phyloP scores from a whole-genome alignment of 2,888 invertebrate genomes.

The Papilio gigon region DNA sequence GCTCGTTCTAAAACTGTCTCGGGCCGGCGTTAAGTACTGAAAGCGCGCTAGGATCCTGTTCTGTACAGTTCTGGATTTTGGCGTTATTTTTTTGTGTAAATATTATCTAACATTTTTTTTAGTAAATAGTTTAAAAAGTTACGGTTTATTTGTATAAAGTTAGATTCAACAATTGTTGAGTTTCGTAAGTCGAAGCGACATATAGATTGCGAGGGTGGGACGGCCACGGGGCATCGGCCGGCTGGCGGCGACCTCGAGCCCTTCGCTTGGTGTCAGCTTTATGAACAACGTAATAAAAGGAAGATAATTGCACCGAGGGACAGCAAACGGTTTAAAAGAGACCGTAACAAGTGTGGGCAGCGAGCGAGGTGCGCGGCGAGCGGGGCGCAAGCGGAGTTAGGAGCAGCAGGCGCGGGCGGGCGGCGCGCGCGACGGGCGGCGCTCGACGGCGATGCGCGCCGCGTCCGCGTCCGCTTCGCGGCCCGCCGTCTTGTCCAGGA shows the following conservation, averaged over 20 bases:
- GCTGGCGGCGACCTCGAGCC: too few relatives aligned
- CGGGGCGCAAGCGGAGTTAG: slow-evolving; percentile 48
- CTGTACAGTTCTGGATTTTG: neutral
- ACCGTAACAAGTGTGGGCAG: too few relatives aligned
- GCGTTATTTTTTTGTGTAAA: neutral
- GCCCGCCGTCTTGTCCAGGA: slow-evolving; percentile 94
- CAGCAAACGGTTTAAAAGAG: too few relatives aligned
- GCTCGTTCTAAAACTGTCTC: neutral
- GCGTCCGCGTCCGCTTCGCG: slow-evolving; percentile 88
- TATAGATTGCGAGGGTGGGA: too few relatives aligned
- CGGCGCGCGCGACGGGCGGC: slow-evolving; percentile 85
- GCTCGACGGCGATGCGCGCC: slow-evolving; percentile 85
- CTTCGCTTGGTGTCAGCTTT: too few relatives aligned
- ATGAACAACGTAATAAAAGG: neutral
- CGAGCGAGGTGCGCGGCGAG: neutral
- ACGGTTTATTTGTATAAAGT: neutral
- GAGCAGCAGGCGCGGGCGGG: slow-evolving; percentile 80
- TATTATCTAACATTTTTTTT: too few relatives aligned
- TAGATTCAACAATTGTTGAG: slow-evolving; percentile 5
- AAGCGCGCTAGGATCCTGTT: neutral
- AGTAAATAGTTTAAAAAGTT: neutral
- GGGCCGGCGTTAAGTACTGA: slow-evolving; percentile 1
- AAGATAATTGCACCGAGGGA: too few relatives aligned
- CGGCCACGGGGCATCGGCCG: too few relatives aligned
- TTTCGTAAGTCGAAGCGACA: neutral